These are phyloP conservation scores for Lepidochitona cinerea DNA, from an alignment of 2,888 invertebrate genomes.

Conservation along the genomic window DNA sequence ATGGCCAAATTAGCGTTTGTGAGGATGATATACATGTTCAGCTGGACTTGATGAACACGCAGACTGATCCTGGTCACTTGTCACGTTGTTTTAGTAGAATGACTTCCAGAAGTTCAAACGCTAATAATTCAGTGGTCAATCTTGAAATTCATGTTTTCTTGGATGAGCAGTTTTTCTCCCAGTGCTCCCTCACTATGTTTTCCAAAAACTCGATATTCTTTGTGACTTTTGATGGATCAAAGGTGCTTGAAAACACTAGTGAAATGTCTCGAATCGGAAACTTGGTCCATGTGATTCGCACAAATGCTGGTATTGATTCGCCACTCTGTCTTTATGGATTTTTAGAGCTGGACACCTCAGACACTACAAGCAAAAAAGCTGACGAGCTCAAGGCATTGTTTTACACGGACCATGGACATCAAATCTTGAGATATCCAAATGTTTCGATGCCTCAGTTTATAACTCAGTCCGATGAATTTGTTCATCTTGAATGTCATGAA, in stretches of 20 bases:
- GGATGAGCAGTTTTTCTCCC: conserved; percentile 49
- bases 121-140: background rate
- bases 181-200: conserved; percentile 45
- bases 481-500: background rate
- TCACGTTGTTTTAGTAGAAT: background rate
- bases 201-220: conserved; percentile 46
- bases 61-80: background rate
- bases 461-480: background rate
- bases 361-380: background rate
- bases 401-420: background rate
- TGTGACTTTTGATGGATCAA: conserved; percentile 50
- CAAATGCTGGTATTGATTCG: conserved; percentile 34
- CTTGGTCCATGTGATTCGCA: conserved; percentile 37
- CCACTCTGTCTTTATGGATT: conserved; percentile 1
- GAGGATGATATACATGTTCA: background rate
- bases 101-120: background rate
- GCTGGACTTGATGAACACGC: background rate
- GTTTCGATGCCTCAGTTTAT: background rate
- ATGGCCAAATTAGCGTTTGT: background rate
- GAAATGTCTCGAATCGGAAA: conserved; percentile 47
- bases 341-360: background rate
- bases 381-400: background rate
- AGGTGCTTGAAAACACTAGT: conserved; percentile 39
- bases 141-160: conserved; percentile 43
- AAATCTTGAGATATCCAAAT: background rate